phyloP scores from a whole-genome alignment of 1,140 invertebrate species.

The Trichonephila clavipes region DNA sequence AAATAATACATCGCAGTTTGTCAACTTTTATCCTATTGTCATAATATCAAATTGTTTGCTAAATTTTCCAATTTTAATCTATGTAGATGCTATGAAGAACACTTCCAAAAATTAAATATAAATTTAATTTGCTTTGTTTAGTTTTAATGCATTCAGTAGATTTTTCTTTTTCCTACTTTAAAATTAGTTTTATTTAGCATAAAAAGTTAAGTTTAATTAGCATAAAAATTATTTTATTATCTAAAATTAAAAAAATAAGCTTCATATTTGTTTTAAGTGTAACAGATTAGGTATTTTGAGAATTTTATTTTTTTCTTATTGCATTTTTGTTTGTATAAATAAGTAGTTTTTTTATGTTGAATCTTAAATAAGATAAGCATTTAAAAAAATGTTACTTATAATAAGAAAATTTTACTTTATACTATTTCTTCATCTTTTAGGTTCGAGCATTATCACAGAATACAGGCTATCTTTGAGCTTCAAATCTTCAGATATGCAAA shows the following conservation, averaged over 20 bases:
- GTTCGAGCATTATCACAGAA: conserved; percentile 60
- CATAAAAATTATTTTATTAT: too few species aligned
- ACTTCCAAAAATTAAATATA: too few species aligned
- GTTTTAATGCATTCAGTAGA: too few species aligned
- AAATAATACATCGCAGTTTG: too few species aligned
- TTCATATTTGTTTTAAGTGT: neutral
- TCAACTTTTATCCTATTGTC: too few species aligned
- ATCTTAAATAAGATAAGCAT: neutral
- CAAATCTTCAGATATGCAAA: conserved; percentile 52
- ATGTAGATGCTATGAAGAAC: too few species aligned
- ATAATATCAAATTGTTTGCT: too few species aligned
- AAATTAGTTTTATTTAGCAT: too few species aligned
- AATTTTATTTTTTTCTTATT: neutral
- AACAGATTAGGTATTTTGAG: neutral
- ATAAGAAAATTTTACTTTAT: neutral
- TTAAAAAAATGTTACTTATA: neutral
- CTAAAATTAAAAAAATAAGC: neutral
- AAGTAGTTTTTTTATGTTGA: neutral
- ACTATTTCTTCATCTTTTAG: neutral
- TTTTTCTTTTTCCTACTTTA: too few species aligned
- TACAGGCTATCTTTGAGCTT: conserved; percentile 41
- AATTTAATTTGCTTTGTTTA: too few species aligned
- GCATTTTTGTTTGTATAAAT: neutral
- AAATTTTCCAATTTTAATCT: too few species aligned
- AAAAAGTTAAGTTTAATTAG: too few species aligned